Conservation (phyloP, 2,113 vertebrate species). For the Phaethon lepturus region DNA sequence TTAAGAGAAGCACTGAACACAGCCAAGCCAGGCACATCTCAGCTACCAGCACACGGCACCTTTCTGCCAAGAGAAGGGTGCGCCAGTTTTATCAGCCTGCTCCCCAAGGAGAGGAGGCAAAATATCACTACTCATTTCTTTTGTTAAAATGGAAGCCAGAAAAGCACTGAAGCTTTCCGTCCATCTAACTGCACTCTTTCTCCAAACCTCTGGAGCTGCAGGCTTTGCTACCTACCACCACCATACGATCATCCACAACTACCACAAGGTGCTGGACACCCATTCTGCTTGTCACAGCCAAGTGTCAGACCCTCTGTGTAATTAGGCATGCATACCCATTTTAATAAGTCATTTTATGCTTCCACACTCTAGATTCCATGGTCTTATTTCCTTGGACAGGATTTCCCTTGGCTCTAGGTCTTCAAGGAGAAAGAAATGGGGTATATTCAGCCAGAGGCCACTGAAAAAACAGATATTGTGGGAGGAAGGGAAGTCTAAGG, state of each 20-base stretch:
- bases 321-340: background rate
- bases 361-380: background rate
- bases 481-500: background rate
- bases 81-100: background rate
- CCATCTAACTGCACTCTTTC: background rate
- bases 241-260: background rate
- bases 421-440: constrained; percentile 23
- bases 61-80: background rate
- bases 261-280: background rate
- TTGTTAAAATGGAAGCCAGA: background rate
- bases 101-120: background rate
- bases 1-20: background rate
- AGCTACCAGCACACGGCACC: background rate
- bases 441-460: background rate
- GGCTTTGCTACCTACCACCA: background rate
- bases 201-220: background rate
- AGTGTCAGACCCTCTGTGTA: background rate
- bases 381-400: constrained; percentile 28
- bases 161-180: background rate
- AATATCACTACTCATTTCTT: background rate
- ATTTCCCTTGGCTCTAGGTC: background rate
- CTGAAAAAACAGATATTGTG: background rate
- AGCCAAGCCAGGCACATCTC: background rate
- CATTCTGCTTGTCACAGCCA: background rate
- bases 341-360: background rate